Evolutionary conservation across 2,113 vertebrate genomes (phyloP).

Genomic region (Vanacampus margaritifer): DNA sequence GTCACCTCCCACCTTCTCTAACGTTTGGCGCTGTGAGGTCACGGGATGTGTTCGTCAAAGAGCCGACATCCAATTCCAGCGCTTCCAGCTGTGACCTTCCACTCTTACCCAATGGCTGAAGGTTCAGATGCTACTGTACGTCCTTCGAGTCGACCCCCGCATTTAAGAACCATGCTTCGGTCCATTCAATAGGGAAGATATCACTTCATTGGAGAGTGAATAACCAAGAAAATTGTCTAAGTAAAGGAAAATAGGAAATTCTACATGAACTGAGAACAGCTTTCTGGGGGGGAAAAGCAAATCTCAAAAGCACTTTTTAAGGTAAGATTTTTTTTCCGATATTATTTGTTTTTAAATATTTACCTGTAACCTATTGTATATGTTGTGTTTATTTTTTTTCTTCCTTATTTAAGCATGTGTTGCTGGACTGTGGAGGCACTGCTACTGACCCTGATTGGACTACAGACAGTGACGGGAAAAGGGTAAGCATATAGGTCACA

Average conservation of each 20-base stretch:
- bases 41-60: conserved; percentile 38
- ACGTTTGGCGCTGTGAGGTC: conserved; percentile 19
- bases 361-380: not conserved
- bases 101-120: conserved; percentile 62
- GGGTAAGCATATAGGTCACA: conserved; percentile 64
- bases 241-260: not conserved
- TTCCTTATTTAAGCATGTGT: not conserved
- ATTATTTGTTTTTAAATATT: not conserved
- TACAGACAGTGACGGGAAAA: conserved; percentile 43
- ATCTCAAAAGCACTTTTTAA: conserved; percentile 15
- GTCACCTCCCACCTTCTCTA: conserved; percentile 15
- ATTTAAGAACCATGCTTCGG: conserved; percentile 59
- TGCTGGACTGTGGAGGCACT: conserved; percentile 46
- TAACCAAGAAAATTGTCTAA: not conserved
- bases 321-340: conserved; percentile 35
- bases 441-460: conserved; percentile 59
- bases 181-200: conserved; percentile 14
- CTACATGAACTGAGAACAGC: not conserved
- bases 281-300: not conserved
- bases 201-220: conserved; percentile 17
- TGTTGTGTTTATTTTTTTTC: not conserved
- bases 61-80: conserved; percentile 56
- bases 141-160: conserved; percentile 27
- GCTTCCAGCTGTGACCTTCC: conserved; percentile 63
- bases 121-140: conserved; percentile 61